Evolutionary conservation across 2,113 vertebrate species (phyloP), one percentile per base, ranked within the genome.

Genomic region (Malurus melanocephalus): DNA sequence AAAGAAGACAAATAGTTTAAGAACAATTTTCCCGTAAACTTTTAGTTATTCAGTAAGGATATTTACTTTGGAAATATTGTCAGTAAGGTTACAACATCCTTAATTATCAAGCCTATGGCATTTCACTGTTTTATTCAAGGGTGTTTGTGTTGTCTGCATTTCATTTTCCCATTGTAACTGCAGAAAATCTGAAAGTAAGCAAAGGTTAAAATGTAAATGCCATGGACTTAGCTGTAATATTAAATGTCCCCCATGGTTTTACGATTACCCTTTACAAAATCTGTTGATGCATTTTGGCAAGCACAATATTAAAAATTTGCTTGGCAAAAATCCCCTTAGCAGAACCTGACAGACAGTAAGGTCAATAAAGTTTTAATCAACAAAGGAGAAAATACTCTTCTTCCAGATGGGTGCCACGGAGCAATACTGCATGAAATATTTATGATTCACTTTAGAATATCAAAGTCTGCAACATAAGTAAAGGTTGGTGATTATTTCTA

Each of bases 361-460:
- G 94, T 96, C 94, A 96, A 95, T 94, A 96, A 89, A 93, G 79
- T 92, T 96, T 96, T 96, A 95, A 96, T 95, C 91, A 93, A 90
- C 12, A 55, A 88, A 89, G 42, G 67, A 90, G 81, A 93, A 92
- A 96, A 95, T 88, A 64, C 64, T 10, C 56, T 92, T 91, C 78
- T 88, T 93, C 93, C 95, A 94, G 86, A 94, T 96, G 94, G 90
- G 93, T 90, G 84, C 92, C 79, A 69, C 68, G 61, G 75, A 92
- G 93, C 56, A 94, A 88, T 83, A 65, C 43, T 73, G 40, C 35
- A 87, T 85, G 49, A 94, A 95, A 93, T 87, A 93, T 93, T 90
- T 89, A 91, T 90, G 53, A 72, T 88, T 89, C 73, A 40, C 33
- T 89, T 94, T 78, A 88, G 53, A 92, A 87, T 88, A 69, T 90